Evolutionary conservation across 2,888 invertebrate genomes (phyloP).

Genomic region (Luffia ferchaultella): DNA sequence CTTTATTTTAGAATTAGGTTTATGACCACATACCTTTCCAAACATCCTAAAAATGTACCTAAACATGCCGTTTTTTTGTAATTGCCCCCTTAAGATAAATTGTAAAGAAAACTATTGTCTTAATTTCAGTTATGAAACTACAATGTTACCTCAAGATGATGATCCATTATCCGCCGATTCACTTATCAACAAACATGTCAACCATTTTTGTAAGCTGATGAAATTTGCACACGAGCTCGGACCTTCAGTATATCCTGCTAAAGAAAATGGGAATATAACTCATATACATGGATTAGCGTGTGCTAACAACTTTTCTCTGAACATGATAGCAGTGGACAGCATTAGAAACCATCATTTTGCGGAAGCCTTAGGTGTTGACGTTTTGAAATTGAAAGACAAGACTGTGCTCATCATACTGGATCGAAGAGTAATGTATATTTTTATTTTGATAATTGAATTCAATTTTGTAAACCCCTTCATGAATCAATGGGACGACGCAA

Average conservation of each 20-base stretch:
- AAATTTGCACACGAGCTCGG: slow-evolving; percentile 45
- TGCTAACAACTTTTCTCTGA: slow-evolving; percentile 34
- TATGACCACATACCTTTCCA: too few relatives aligned
- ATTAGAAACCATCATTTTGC: slow-evolving; percentile 76
- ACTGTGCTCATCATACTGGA: slow-evolving; percentile 77
- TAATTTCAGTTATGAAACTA: slow-evolving; percentile 40
- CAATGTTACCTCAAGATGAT: slow-evolving; percentile 48
- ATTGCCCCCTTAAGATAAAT: too few relatives aligned
- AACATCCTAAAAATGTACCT: too few relatives aligned
- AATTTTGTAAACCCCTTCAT: too few relatives aligned
- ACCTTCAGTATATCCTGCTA: slow-evolving; percentile 33
- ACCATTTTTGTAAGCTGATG: slow-evolving; percentile 42
- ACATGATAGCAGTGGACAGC: slow-evolving; percentile 76
- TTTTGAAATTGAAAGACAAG: slow-evolving; percentile 64
- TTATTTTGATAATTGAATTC: slow-evolving; percentile 2
- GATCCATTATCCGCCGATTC: slow-evolving; percentile 64
- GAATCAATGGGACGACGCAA: too few relatives aligned
- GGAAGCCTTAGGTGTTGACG: slow-evolving; percentile 76
- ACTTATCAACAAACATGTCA: slow-evolving; percentile 43
- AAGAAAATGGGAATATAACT: slow-evolving; percentile 27
- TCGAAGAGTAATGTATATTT: slow-evolving; percentile 60
- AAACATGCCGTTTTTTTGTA: too few relatives aligned
- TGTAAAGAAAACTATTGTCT: too few relatives aligned
- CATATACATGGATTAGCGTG: slow-evolving; percentile 58
- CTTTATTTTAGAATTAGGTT: too few relatives aligned